Conservation (phyloP, 2,797 vertebrate species). For the Clamator glandarius region DNA sequence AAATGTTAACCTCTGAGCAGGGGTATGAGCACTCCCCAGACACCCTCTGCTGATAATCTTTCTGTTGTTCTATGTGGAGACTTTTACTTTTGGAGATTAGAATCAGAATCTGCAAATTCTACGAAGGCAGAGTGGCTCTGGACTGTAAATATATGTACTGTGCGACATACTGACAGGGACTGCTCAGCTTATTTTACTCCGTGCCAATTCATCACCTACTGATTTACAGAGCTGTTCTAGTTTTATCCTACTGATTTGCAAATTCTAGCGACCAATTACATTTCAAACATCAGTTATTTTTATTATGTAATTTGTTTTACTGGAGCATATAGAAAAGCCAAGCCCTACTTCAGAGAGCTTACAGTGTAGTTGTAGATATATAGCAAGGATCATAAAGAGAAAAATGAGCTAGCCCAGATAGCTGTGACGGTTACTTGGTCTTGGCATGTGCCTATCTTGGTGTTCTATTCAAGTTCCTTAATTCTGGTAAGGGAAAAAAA, state of each 20-base stretch:
- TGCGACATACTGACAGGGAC: constrained; percentile 23
- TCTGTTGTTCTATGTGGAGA: background rate
- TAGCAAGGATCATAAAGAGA: background rate
- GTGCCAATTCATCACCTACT: constrained; percentile 3
- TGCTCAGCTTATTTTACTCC: background rate
- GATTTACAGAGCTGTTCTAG: constrained; percentile 48
- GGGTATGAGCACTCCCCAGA: background rate
- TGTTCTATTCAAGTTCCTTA: background rate
- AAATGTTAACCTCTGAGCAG: background rate
- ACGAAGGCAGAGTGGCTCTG: background rate
- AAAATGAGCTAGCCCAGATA: background rate
- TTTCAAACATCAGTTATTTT: constrained; percentile 66
- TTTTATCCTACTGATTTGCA: constrained; percentile 62
- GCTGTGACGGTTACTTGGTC: background rate
- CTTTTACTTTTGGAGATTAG: constrained; percentile 11
- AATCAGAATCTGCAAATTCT: constrained; percentile 14
- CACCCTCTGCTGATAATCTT: background rate
- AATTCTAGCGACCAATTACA: constrained; percentile 60
- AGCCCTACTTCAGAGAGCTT: background rate
- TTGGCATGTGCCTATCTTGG: background rate
- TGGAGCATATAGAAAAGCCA: background rate
- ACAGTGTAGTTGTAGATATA: background rate
- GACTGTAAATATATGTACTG: background rate
- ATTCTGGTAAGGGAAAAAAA: background rate
- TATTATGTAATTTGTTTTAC: constrained; percentile 51